These are phyloP conservation scores for Merluccius polli DNA, from an alignment of 2,797 vertebrate genomes.

Conservation along the genomic window DNA sequence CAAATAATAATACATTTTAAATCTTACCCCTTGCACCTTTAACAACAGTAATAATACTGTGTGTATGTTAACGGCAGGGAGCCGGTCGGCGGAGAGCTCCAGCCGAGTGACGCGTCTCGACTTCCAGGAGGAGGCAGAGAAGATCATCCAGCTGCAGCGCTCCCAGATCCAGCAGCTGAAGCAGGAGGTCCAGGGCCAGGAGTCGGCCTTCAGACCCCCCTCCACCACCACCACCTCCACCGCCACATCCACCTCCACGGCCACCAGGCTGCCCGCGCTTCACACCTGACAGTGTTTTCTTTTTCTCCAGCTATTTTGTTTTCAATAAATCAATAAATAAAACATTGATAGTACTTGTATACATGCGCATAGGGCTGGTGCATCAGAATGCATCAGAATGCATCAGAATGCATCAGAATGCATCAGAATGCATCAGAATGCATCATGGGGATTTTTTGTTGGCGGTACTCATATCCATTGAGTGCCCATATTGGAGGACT, in stretches of 20 bases:
- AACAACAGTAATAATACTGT: neutral
- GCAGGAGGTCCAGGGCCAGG: slow-evolving; percentile 67
- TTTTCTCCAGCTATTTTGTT: too few species aligned
- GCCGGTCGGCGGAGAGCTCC: neutral
- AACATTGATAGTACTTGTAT: too few species aligned
- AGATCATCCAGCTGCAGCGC: slow-evolving; percentile 79
- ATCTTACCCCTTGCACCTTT: neutral
- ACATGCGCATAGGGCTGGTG: too few species aligned
- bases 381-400: too few species aligned
- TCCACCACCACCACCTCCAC: neutral
- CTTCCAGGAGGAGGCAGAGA: slow-evolving; percentile 61
- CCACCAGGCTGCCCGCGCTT: neutral
- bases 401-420: too few species aligned
- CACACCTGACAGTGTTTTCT: too few species aligned
- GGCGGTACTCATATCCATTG: too few species aligned
- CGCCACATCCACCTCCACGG: neutral
- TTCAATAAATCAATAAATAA: too few species aligned
- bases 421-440: too few species aligned
- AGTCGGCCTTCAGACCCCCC: slow-evolving; percentile 24
- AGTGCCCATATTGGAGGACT: too few species aligned
- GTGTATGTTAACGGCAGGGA: neutral
- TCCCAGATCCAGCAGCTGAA: slow-evolving; percentile 75
- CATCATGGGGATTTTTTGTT: too few species aligned
- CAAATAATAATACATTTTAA: too few species aligned
- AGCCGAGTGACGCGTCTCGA: neutral